Conservation (phyloP, 2,888 invertebrate genomes). For the Acheta domesticus region DNA sequence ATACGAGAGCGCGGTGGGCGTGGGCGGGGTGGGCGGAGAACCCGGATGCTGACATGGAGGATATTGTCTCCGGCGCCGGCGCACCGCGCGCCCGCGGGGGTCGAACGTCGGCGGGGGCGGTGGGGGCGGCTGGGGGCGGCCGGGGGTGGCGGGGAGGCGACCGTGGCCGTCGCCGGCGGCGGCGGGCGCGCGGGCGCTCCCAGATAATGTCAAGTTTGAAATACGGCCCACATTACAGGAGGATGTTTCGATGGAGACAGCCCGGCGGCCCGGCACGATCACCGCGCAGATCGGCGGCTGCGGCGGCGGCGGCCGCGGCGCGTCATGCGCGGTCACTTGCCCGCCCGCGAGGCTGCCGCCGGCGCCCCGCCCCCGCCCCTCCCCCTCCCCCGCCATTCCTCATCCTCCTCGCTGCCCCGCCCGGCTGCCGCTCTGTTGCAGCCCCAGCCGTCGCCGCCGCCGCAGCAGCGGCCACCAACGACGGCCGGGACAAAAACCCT, state of each 20-base stretch:
- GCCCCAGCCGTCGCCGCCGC: too few species aligned
- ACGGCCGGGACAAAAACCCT: neutral
- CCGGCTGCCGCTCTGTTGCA: too few species aligned
- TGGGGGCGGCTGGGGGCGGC: too few species aligned
- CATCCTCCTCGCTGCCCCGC: neutral
- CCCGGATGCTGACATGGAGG: too few species aligned
- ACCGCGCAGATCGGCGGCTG: neutral
- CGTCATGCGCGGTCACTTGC: neutral
- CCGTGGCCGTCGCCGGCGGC: too few species aligned
- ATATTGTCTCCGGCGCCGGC: too few species aligned
- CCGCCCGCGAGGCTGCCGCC: neutral
- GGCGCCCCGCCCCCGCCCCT: neutral
- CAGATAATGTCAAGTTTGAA: neutral
- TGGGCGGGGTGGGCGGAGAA: too few species aligned
- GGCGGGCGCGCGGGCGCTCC: neutral
- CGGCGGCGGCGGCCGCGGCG: neutral
- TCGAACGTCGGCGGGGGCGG: too few species aligned
- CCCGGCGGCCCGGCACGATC: neutral
- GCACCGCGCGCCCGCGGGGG: too few species aligned
- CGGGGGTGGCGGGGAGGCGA: too few species aligned
- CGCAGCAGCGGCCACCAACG: too few species aligned
- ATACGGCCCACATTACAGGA: neutral
- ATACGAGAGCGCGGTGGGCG: too few species aligned
- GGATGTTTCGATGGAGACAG: neutral
- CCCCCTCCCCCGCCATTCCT: neutral